phyloP scores from a whole-genome alignment of 2,797 vertebrate genomes.

The Mionectes olivaceus region DNA sequence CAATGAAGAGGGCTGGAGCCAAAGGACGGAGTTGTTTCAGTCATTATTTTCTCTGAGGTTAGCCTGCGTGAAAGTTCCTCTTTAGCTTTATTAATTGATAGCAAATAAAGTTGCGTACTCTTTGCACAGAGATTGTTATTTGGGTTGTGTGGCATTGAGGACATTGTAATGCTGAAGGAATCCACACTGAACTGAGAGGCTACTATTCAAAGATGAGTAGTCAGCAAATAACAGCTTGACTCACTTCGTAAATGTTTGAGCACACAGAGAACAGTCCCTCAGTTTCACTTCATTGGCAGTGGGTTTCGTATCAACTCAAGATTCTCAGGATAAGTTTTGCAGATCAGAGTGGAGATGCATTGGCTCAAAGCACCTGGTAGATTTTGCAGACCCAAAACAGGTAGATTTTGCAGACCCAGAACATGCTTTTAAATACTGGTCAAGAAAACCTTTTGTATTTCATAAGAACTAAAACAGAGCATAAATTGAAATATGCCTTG shows the following conservation, averaged over 20 bases:
- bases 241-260: not conserved
- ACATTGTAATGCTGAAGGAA: slow-evolving; percentile 35
- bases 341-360: slow-evolving; percentile 31
- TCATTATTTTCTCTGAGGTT: slow-evolving; percentile 29
- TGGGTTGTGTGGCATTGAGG: not conserved
- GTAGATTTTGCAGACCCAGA: not conserved
- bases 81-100: slow-evolving; percentile 16
- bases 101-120: slow-evolving; percentile 16
- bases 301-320: not conserved
- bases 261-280: slow-evolving; percentile 23
- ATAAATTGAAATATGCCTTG: not conserved
- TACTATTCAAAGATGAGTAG: slow-evolving; percentile 27
- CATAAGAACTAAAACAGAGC: not conserved
- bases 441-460: not conserved
- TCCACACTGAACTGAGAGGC: not conserved
- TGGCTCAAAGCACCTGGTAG: not conserved
- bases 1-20: not conserved
- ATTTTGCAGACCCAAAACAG: not conserved
- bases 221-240: slow-evolving; percentile 50
- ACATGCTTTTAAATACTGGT: not conserved
- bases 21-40: not conserved
- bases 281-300: not conserved
- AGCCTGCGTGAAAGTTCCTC: not conserved
- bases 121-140: slow-evolving; percentile 2
- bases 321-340: not conserved